Evolutionary conservation across 2,113 vertebrate genomes (phyloP).

Genomic region (Chaetodon auriga): DNA sequence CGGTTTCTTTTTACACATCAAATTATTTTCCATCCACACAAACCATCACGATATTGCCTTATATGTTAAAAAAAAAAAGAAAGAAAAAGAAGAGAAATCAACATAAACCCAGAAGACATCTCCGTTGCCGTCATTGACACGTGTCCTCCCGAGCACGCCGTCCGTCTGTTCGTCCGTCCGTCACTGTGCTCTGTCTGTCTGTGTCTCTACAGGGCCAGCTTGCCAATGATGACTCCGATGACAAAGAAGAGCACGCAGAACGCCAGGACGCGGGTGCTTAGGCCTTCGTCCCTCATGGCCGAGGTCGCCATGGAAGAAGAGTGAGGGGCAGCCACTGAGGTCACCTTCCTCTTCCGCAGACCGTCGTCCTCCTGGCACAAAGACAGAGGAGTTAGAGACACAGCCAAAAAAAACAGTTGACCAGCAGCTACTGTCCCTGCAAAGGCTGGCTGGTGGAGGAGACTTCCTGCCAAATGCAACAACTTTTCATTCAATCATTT

Average conservation of each 20-base stretch:
- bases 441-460: not conserved
- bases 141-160: constrained; percentile 59
- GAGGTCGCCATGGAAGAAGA: constrained; percentile 79
- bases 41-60: constrained; percentile 71
- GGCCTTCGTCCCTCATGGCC: constrained; percentile 88
- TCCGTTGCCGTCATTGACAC: constrained; percentile 46
- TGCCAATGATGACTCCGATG: constrained; percentile 94
- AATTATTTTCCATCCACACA: constrained; percentile 62
- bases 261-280: constrained; percentile 89
- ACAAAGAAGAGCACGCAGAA: constrained; percentile 95
- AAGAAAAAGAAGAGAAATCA: constrained; percentile 55
- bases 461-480: constrained; percentile 8
- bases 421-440: not conserved
- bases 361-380: constrained; percentile 90
- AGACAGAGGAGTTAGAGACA: not conserved
- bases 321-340: constrained; percentile 65
- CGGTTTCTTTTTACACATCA: constrained; percentile 61
- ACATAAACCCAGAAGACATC: constrained; percentile 74
- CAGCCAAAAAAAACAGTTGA: not conserved
- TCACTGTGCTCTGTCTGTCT: constrained; percentile 70
- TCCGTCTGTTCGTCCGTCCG: constrained; percentile 42
- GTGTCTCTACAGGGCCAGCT: constrained; percentile 93
- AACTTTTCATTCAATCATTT: not conserved
- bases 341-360: constrained; percentile 90
- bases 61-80: constrained; percentile 57